phyloP scores from a whole-genome alignment of 2,797 vertebrate species.

The Brachyalestes nurse region DNA sequence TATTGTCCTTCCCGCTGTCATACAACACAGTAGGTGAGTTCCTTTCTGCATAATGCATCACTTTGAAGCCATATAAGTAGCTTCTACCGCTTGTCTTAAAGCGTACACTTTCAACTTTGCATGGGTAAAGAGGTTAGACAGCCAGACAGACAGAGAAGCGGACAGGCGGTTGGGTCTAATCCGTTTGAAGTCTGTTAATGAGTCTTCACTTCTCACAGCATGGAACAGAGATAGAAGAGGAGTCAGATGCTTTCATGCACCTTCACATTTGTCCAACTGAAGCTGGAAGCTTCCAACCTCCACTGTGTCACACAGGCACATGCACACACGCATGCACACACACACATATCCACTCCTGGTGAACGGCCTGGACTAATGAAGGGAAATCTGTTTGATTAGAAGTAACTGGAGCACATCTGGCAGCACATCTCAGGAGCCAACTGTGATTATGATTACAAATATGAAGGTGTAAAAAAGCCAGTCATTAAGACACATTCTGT shows the following conservation, averaged over 20 bases:
- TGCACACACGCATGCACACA: not conserved
- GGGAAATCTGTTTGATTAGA: slow-evolving; percentile 17
- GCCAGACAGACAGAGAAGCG: slow-evolving; percentile 25
- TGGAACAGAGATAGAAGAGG: slow-evolving; percentile 27
- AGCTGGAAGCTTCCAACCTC: not conserved
- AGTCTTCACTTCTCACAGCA: slow-evolving; percentile 23
- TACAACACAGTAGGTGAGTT: not conserved
- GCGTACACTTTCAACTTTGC: not conserved
- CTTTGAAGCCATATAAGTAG: slow-evolving; percentile 6
- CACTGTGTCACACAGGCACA: not conserved
- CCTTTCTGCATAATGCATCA: not conserved
- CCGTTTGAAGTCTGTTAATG: slow-evolving; percentile 49
- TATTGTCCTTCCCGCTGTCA: not conserved
- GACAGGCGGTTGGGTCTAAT: not conserved
- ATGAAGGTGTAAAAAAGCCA: slow-evolving; percentile 4
- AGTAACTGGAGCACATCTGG: not conserved
- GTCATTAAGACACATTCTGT: not conserved
- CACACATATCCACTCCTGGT: not conserved
- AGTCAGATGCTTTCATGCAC: slow-evolving; percentile 6
- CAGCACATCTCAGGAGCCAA: not conserved
- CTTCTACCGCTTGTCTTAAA: not conserved
- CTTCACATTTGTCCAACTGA: slow-evolving; percentile 24
- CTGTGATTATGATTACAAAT: slow-evolving; percentile 19
- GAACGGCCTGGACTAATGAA: slow-evolving; percentile 11
- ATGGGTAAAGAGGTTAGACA: slow-evolving; percentile 44